Conservation (phyloP, 2,888 invertebrate genomes). For the Malacosoma neustria region DNA sequence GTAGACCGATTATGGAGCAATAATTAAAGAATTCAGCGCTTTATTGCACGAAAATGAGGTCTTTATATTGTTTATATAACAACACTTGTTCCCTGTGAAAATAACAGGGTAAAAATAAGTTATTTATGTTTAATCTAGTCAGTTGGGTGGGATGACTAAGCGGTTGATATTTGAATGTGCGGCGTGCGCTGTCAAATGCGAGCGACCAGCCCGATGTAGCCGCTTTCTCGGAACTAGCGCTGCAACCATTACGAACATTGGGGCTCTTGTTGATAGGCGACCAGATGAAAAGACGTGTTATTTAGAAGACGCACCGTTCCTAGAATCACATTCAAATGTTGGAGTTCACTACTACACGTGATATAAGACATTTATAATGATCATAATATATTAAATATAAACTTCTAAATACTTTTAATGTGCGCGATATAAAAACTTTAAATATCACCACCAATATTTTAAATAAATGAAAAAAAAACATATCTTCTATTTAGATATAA, state of each 20-base stretch:
- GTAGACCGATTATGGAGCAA: not conserved
- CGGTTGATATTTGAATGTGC: conserved; percentile 46
- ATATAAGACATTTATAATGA: not conserved
- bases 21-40: not conserved
- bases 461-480: too few relatives aligned
- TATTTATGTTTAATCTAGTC: conserved; percentile 3
- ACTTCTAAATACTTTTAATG: too few relatives aligned
- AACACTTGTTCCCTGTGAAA: not conserved
- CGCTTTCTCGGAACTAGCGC: conserved; percentile 25
- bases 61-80: not conserved
- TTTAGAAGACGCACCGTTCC: not conserved
- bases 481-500: too few relatives aligned
- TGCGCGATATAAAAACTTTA: too few relatives aligned
- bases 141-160: conserved; percentile 35
- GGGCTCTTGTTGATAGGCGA: conserved; percentile 9
- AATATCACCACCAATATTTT: too few relatives aligned
- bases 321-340: not conserved
- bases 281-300: conserved; percentile 5
- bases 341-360: not conserved
- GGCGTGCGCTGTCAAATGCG: conserved; percentile 43
- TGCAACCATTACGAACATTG: conserved; percentile 24
- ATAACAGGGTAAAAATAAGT: conserved; percentile 1
- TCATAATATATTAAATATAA: too few relatives aligned
- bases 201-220: conserved; percentile 13
- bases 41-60: not conserved